Evolutionary conservation across 1,140 invertebrate species (phyloP).

Genomic region (Tetramorium alpestre): DNA sequence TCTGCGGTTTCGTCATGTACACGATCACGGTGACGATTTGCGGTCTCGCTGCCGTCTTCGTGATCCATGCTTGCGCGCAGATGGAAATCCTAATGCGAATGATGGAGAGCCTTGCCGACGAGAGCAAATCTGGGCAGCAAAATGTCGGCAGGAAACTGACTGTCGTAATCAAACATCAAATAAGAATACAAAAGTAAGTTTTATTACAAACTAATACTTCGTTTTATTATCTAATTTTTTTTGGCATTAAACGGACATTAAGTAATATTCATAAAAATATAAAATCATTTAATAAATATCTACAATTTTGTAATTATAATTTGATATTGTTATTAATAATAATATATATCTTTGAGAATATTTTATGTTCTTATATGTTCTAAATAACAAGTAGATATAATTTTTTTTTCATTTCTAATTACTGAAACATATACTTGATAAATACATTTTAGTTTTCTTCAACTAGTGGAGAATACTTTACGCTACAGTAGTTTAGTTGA

Average conservation of each 20-base stretch:
- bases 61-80: slow-evolving; percentile 74
- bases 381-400: neutral
- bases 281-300: neutral
- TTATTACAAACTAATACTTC: no score
- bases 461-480: slow-evolving; percentile 67
- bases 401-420: neutral
- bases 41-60: slow-evolving; percentile 71
- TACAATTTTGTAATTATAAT: neutral
- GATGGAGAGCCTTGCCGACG: neutral
- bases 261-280: no score
- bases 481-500: slow-evolving; percentile 75
- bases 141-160: no score
- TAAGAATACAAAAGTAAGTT: no score
- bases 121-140: neutral
- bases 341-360: neutral
- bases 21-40: slow-evolving; percentile 62
- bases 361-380: neutral
- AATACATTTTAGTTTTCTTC: slow-evolving; percentile 68
- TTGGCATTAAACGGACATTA: no score
- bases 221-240: no score
- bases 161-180: no score
- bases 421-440: neutral
- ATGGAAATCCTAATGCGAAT: slow-evolving; percentile 63
- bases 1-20: slow-evolving; percentile 68
- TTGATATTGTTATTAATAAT: neutral